Percentiles rank a stretch among this genome's conserved stretches.
phyloP scores from a whole-genome alignment of 1,140 invertebrate species.

The Platorchestia sp. region DNA sequence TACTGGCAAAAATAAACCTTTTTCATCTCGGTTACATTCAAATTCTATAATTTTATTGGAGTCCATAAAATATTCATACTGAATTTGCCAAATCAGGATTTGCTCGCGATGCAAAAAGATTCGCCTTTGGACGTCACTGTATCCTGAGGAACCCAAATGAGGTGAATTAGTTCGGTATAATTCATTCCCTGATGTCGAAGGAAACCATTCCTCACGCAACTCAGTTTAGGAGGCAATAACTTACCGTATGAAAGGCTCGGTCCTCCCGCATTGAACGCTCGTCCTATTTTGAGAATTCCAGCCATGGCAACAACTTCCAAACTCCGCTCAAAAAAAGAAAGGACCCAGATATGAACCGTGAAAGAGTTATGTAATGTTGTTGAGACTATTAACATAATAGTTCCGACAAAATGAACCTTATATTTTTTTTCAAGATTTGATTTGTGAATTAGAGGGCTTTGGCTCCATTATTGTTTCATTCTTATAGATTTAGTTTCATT shows the following conservation, averaged over 20 bases:
- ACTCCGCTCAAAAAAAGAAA: neutral
- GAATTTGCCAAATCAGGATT: neutral
- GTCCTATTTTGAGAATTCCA: neutral
- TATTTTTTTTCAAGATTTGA: no score
- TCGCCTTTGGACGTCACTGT: neutral
- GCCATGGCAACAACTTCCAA: neutral
- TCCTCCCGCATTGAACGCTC: neutral
- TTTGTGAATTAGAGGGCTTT: no score
- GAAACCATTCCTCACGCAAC: neutral
- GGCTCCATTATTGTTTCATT: no score
- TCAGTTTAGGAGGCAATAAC: neutral
- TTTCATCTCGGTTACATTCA: neutral
- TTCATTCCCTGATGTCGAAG: neutral
- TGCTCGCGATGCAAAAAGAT: neutral
- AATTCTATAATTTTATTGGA: no score
- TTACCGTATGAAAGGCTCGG: neutral
- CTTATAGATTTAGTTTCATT: no score
- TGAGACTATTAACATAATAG: no score
- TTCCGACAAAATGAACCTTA: no score
- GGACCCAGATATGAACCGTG: no score
- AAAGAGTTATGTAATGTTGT: no score
- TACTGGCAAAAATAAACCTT: neutral
- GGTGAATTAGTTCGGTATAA: neutral
- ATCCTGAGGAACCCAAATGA: neutral
- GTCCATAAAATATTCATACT: neutral